These are phyloP conservation scores for Umimayanthus chanpuru DNA, from an alignment of 92 coral and sea anemone species.

Conservation along the genomic window DNA sequence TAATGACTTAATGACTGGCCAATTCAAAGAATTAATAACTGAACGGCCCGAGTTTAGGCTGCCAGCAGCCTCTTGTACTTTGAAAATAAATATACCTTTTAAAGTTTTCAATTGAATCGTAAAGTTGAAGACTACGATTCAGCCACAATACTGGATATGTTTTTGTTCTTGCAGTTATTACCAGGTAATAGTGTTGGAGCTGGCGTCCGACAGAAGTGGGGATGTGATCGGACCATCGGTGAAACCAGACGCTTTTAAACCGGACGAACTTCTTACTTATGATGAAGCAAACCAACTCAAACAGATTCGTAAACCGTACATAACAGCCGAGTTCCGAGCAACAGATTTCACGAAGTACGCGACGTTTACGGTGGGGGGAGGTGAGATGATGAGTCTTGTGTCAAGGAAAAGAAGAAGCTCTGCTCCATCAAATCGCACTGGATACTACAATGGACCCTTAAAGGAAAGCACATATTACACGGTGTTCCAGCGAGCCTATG, in stretches of 20 bases:
- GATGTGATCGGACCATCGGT: slow-evolving; percentile 41
- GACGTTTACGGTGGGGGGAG: slow-evolving; percentile 66
- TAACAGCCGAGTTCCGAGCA: slow-evolving; percentile 72
- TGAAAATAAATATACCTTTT: background rate
- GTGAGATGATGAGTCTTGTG: background rate
- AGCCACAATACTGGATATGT: background rate
- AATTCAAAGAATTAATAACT: too few relatives aligned
- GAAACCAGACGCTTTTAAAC: slow-evolving; percentile 53
- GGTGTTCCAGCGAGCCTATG: slow-evolving; percentile 80
- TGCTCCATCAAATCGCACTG: slow-evolving; percentile 29
- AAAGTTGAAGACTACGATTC: background rate
- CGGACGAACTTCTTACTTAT: slow-evolving; percentile 58
- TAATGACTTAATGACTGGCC: too few relatives aligned
- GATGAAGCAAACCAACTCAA: slow-evolving; percentile 57
- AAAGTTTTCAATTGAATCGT: background rate
- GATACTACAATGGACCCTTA: slow-evolving; percentile 79
- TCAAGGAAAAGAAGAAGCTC: slow-evolving; percentile 38
- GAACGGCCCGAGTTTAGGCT: too few relatives aligned
- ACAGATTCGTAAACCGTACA: slow-evolving; percentile 65
- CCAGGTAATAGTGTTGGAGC: slow-evolving; percentile 36
- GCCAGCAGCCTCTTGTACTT: too few relatives aligned
- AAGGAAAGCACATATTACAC: slow-evolving; percentile 66
- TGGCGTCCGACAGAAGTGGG: slow-evolving; percentile 48
- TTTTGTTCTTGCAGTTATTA: slow-evolving; percentile 8
- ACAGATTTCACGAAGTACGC: slow-evolving; percentile 51